Base-by-base conservation (phyloP, 1,140 invertebrate species). In the Colletes gigas region DNA sequence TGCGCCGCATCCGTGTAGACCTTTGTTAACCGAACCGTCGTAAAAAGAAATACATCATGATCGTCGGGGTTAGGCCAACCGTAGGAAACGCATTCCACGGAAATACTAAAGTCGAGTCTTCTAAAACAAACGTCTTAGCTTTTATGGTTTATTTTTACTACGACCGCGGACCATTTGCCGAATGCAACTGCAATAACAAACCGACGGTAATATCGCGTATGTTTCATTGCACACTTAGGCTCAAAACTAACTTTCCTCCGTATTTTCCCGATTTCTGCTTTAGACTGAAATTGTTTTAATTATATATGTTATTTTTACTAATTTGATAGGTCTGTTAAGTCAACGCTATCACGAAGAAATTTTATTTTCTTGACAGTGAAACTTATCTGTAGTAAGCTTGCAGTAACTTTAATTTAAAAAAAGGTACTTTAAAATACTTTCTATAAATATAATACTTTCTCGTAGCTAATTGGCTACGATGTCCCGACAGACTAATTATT, bases 81-180 rank as follows among this genome's bases (percentile, higher is more conserved):
- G 41, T 8, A 21, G 14, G n/a, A 54, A 70, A 69, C 65, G 68
- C 69, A 60, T 70, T 77, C 60, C 75, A 55, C 75, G 59, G 75
- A 4, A 41, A 77, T 60, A 70, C 65, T 50, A 72, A 70, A 59
- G 21, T 67, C 66, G 50, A 52, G 21, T 70, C 44, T 77, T 50
- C 75, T 39, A 60, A 69, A 77, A 77, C 65, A 77, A 77, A 77
- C 66, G 66, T 69, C 41, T 69, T 39, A 60, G 44, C 39, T 69
- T 77, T 77, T 69, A 77, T 77, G 66, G 66, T 77, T 77, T 77
- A 69, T 77, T 77, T 69, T 44, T 9, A 59, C 21, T 77, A 70
- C 54, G 55, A 60, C 54, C 19, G 7, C 41, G 17, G 21, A 19
- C 14, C 55, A 69, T 77, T 77, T 47, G 66, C 44, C 69, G 66